These are phyloP conservation scores for Microtus ochrogaster DNA, from an alignment of 2,113 vertebrate genomes.

Conservation along the genomic window DNA sequence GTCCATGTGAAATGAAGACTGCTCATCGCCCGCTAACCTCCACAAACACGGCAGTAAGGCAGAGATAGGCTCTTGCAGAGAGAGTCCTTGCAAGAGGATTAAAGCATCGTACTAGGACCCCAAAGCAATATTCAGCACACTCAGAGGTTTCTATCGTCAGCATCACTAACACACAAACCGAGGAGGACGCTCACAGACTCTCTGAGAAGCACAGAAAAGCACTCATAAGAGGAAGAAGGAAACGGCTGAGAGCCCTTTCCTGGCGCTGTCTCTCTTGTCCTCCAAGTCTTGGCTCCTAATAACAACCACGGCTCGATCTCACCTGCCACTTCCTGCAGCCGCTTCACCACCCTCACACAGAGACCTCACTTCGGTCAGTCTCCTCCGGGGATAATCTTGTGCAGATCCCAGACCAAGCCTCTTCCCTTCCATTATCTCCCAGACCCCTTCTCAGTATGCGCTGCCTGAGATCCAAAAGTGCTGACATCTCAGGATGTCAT, in stretches of 20 bases:
- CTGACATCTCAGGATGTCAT: neutral
- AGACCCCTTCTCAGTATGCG: too few species aligned
- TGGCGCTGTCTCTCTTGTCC: neutral
- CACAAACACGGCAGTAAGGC: too few species aligned
- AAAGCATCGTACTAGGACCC: neutral
- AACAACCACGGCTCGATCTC: neutral
- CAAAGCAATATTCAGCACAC: neutral
- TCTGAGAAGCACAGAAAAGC: neutral
- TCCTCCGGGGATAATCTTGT: too few species aligned
- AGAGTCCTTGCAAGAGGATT: neutral
- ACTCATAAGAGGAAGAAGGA: neutral
- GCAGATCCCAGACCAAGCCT: neutral
- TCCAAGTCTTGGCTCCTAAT: neutral
- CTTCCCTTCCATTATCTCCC: too few species aligned
- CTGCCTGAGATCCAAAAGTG: too few species aligned
- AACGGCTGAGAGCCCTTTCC: rapidly evolving
- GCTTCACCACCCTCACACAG: neutral
- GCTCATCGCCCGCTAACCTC: neutral
- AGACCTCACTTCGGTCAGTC: neutral
- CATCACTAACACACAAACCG: neutral
- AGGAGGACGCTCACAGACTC: too few species aligned
- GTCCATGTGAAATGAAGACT: neutral
- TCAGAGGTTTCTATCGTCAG: rapidly evolving
- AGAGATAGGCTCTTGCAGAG: too few species aligned
- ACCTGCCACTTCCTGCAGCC: too few species aligned